Conservation (phyloP, 2,797 vertebrate species). For the Peromyscus melanophrys region DNA sequence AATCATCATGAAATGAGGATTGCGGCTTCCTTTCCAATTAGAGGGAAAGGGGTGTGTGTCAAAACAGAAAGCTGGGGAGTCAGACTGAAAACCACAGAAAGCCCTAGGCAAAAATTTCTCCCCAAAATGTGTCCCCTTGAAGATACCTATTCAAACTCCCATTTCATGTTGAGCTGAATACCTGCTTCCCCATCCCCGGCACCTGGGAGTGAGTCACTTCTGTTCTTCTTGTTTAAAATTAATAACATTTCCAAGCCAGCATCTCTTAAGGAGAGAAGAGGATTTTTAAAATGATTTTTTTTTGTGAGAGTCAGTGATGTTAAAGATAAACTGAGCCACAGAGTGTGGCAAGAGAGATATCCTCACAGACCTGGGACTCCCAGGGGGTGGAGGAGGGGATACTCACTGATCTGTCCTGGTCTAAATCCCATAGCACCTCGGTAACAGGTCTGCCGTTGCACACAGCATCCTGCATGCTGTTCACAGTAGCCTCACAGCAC, state of each 20-base stretch:
- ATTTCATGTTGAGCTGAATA: slow-evolving; percentile 65
- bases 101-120: slow-evolving; percentile 65
- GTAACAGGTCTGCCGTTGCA: neutral
- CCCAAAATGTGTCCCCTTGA: slow-evolving; percentile 71
- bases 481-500: slow-evolving; percentile 80
- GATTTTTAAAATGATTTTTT: neutral
- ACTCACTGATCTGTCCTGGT: neutral
- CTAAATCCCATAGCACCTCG: slow-evolving; percentile 65
- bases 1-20: slow-evolving; percentile 78
- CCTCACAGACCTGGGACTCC: neutral
- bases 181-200: neutral
- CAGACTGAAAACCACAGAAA: slow-evolving; percentile 78
- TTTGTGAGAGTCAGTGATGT: slow-evolving; percentile 34
- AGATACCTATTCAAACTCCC: slow-evolving; percentile 62
- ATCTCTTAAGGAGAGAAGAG: neutral
- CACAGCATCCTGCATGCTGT: neutral
- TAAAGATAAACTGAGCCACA: slow-evolving; percentile 49
- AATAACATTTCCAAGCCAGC: slow-evolving; percentile 44
- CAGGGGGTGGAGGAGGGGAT: neutral
- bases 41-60: slow-evolving; percentile 59
- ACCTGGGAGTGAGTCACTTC: slow-evolving; percentile 70
- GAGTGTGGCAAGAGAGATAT: neutral
- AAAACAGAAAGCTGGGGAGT: slow-evolving; percentile 77
- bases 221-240: slow-evolving; percentile 63
- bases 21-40: slow-evolving; percentile 73